phyloP scores from a whole-genome alignment of 2,888 invertebrate genomes.

The Sinohyriopsis cumingii region DNA sequence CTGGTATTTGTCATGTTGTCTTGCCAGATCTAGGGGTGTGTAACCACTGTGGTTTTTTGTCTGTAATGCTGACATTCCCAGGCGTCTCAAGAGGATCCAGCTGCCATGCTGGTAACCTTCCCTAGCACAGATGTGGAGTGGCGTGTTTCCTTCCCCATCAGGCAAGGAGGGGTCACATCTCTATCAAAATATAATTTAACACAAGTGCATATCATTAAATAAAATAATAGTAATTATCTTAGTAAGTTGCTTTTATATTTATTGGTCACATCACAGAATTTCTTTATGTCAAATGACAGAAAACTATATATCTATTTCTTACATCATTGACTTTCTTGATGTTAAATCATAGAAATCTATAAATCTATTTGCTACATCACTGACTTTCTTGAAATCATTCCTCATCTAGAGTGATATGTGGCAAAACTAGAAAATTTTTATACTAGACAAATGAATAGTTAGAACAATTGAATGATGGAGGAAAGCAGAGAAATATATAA shows the following conservation, averaged over 20 bases:
- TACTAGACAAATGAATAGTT: too few relatives aligned
- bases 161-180: slow-evolving; percentile 53
- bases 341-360: too few relatives aligned
- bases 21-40: slow-evolving; percentile 56
- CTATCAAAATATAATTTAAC: slow-evolving; percentile 35
- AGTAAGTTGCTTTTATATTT: not conserved
- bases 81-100: slow-evolving; percentile 58
- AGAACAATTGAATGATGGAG: too few relatives aligned
- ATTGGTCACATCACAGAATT: not conserved
- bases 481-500: too few relatives aligned
- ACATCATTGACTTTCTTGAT: too few relatives aligned
- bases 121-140: slow-evolving; percentile 63
- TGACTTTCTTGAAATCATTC: too few relatives aligned
- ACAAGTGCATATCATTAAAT: not conserved
- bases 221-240: not conserved
- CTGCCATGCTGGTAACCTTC: slow-evolving; percentile 57
- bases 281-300: not conserved
- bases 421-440: too few relatives aligned
- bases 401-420: too few relatives aligned
- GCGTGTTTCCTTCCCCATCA: slow-evolving; percentile 62
- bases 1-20: slow-evolving; percentile 36
- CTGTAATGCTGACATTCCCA: slow-evolving; percentile 51
- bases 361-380: too few relatives aligned
- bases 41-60: slow-evolving; percentile 57
- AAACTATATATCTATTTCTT: not conserved